Percentiles rank a stretch among this genome's conserved stretches.
phyloP scores from a whole-genome alignment of 2,888 invertebrate genomes.

The Acanthosepion pharaonis region DNA sequence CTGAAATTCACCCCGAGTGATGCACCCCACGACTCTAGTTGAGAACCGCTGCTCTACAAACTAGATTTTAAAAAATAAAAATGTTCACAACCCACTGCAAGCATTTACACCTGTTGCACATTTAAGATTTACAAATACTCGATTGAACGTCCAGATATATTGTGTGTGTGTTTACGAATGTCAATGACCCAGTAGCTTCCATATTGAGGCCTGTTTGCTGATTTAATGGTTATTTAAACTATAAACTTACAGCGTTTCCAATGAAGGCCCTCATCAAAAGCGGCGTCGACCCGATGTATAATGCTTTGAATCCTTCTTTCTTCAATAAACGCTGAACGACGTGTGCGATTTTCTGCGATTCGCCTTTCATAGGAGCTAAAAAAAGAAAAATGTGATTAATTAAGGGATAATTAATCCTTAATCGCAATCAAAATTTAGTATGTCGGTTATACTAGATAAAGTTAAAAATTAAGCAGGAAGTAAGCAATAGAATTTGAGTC shows the following conservation, averaged over 20 bases:
- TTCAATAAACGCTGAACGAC: neutral
- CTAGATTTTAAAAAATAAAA: no score
- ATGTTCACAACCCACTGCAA: no score
- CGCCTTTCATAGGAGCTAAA: slow-evolving; percentile 35
- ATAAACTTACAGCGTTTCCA: slow-evolving; percentile 40
- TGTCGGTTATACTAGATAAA: no score
- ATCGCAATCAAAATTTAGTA: no score
- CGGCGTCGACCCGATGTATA: slow-evolving; percentile 37
- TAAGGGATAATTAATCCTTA: no score
- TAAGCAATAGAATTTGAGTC: no score
- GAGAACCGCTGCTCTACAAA: no score
- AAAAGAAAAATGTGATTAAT: neutral
- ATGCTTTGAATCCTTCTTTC: neutral
- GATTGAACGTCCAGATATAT: neutral
- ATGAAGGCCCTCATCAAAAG: slow-evolving; percentile 39
- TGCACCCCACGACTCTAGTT: no score
- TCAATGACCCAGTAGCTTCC: neutral
- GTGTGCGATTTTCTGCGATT: neutral
- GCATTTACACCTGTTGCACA: neutral
- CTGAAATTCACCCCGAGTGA: no score
- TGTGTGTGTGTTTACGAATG: neutral
- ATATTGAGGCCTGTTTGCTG: neutral
- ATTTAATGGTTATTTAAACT: no score
- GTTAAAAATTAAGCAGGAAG: no score
- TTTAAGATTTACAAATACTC: neutral